phyloP scores from a whole-genome alignment of 1,140 invertebrate species.

The Ptiloglossa arizonensis region DNA sequence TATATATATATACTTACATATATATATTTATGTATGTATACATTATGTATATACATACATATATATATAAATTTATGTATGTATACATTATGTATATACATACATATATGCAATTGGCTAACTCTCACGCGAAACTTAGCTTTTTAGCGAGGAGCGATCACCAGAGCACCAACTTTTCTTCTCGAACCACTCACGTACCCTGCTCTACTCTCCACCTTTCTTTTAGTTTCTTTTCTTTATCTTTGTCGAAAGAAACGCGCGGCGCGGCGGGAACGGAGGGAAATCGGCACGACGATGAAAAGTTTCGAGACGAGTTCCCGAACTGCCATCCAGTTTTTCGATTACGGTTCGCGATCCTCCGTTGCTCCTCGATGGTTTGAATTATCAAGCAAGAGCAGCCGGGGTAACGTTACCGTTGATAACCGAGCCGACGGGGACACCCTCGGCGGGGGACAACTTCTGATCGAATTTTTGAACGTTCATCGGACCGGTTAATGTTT shows the following conservation, averaged over 20 bases:
- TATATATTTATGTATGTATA: no score
- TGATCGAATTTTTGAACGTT: neutral
- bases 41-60: no score
- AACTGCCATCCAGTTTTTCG: slow-evolving; percentile 31
- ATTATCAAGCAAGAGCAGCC: slow-evolving; percentile 19
- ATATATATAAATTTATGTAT: slow-evolving; percentile 30
- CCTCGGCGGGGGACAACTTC: neutral
- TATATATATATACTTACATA: no score
- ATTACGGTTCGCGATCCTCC: slow-evolving; percentile 5
- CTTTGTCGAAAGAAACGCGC: slow-evolving; percentile 36
- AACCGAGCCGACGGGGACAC: neutral
- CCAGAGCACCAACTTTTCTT: slow-evolving; percentile 67
- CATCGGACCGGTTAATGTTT: neutral
- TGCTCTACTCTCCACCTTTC: slow-evolving; percentile 35
- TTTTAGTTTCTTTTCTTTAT: slow-evolving; percentile 48
- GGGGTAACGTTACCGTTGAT: neutral
- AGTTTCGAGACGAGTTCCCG: slow-evolving; percentile 23
- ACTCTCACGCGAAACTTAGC: slow-evolving; percentile 79
- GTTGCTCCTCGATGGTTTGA: neutral
- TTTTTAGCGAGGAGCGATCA: slow-evolving; percentile 78
- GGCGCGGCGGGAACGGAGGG: slow-evolving; percentile 27
- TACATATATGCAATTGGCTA: slow-evolving; percentile 70
- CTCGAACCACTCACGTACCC: slow-evolving; percentile 49
- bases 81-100: slow-evolving; percentile 34
- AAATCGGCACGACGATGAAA: slow-evolving; percentile 42